Evolutionary conservation across 2,113 vertebrate species (phyloP).

Genomic region (Archilochus colubris): DNA sequence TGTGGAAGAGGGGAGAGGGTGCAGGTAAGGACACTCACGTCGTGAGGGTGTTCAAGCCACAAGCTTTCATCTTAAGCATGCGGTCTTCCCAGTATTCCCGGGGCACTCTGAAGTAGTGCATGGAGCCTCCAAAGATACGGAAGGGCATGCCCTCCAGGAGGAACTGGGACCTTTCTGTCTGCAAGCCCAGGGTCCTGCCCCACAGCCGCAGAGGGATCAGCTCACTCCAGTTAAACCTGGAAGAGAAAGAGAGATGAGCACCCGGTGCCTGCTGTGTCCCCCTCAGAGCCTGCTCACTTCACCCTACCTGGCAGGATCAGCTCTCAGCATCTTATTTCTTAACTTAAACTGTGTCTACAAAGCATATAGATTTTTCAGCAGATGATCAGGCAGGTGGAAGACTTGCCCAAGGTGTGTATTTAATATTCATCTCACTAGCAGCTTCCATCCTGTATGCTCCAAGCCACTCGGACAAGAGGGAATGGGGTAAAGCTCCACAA

Average conservation of each 20-base stretch:
- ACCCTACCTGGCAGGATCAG: neutral
- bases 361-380: neutral
- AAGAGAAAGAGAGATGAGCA: neutral
- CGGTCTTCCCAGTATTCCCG: constrained; percentile 91
- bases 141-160: constrained; percentile 77
- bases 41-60: constrained; percentile 92
- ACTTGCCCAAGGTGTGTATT: neutral
- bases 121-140: constrained; percentile 84
- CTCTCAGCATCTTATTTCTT: neutral
- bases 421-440: neutral
- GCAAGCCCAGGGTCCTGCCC: constrained; percentile 74
- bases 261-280: neutral
- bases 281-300: neutral
- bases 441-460: neutral
- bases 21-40: constrained; percentile 76
- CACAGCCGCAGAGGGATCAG: constrained; percentile 50
- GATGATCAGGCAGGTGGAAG: neutral
- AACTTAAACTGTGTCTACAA: neutral
- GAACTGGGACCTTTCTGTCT: constrained; percentile 80
- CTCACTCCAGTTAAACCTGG: constrained; percentile 63
- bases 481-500: too few relatives aligned
- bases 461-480: neutral
- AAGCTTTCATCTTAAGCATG: constrained; percentile 91
- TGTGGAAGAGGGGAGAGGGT: neutral
- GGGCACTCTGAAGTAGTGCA: constrained; percentile 91